Conservation (phyloP, 2,888 invertebrate genomes). For the Scotopteryx bipunctaria region DNA sequence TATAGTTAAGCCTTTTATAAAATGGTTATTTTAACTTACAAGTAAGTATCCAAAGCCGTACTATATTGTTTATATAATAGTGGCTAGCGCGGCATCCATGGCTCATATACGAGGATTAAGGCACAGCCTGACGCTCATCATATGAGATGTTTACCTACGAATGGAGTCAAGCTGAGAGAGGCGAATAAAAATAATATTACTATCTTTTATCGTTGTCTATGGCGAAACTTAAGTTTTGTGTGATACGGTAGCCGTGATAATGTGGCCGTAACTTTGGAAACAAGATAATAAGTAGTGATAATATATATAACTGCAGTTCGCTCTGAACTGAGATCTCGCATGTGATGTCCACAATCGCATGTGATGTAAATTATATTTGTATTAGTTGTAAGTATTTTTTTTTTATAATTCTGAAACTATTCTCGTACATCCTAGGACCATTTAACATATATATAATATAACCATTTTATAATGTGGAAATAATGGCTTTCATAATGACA, state of each 20-base stretch:
- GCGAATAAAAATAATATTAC: conserved; percentile 51
- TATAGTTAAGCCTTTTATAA: too few relatives aligned
- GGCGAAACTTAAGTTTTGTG: background rate
- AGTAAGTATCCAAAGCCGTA: conserved; percentile 9
- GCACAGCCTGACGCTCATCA: conserved; percentile 29
- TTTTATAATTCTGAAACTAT: too few relatives aligned
- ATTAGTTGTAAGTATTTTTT: too few relatives aligned
- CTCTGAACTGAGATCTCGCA: too few relatives aligned
- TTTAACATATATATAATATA: too few relatives aligned
- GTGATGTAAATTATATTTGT: too few relatives aligned
- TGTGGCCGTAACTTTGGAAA: background rate
- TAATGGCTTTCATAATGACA: too few relatives aligned
- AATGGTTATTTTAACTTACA: background rate
- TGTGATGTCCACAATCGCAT: too few relatives aligned
- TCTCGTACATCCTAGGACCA: too few relatives aligned
- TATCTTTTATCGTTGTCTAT: conserved; percentile 21
- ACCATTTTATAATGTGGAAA: too few relatives aligned
- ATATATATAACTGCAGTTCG: too few relatives aligned
- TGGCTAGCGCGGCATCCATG: conserved; percentile 28
- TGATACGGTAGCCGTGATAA: background rate
- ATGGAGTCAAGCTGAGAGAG: conserved; percentile 38
- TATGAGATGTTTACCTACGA: conserved; percentile 36
- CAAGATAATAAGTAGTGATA: too few relatives aligned
- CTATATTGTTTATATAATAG: background rate
- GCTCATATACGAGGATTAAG: conserved; percentile 47